A percentile compares a stretch with the other conserved stretches of the same genome.
Evolutionary conservation across 2,113 vertebrate genomes (phyloP).

Genomic region (Percina caprodes): DNA sequence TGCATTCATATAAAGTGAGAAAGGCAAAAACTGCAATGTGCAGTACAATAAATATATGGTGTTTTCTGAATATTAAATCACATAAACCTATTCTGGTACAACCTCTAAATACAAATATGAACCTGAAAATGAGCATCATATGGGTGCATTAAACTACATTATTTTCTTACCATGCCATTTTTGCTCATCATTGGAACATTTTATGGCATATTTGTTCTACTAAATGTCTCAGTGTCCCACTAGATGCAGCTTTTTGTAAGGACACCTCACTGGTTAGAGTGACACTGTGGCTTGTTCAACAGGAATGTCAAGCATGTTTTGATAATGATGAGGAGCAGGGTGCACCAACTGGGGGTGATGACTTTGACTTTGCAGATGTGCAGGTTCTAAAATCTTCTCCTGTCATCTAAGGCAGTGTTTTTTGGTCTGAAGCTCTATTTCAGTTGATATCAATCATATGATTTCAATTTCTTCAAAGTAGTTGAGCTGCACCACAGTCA

Average conservation of each 20-base stretch:
- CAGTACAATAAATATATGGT: no score
- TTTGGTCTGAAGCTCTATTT: no score
- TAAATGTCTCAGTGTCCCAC: background rate
- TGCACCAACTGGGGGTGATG: background rate
- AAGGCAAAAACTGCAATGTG: background rate
- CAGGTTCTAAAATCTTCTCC: background rate
- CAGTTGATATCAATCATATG: no score
- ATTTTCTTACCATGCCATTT: conserved; percentile 3
- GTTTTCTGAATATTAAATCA: no score
- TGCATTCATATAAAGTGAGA: conserved; percentile 19
- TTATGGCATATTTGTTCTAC: background rate
- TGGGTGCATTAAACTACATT: no score
- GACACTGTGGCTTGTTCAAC: conserved; percentile 18
- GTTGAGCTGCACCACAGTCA: no score
- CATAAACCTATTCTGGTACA: no score
- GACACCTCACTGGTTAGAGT: background rate
- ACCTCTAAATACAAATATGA: no score
- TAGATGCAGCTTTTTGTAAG: background rate
- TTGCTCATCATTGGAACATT: background rate
- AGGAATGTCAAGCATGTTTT: conserved; percentile 26
- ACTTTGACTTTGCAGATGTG: background rate
- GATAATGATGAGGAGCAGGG: conserved; percentile 2
- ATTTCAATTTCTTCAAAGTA: no score
- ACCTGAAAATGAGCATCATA: no score
- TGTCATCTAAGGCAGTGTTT: background rate